Percentiles rank a stretch among this genome's conserved stretches.
Conservation (phyloP, 2,888 invertebrate genomes). For the Merodon equestris region DNA sequence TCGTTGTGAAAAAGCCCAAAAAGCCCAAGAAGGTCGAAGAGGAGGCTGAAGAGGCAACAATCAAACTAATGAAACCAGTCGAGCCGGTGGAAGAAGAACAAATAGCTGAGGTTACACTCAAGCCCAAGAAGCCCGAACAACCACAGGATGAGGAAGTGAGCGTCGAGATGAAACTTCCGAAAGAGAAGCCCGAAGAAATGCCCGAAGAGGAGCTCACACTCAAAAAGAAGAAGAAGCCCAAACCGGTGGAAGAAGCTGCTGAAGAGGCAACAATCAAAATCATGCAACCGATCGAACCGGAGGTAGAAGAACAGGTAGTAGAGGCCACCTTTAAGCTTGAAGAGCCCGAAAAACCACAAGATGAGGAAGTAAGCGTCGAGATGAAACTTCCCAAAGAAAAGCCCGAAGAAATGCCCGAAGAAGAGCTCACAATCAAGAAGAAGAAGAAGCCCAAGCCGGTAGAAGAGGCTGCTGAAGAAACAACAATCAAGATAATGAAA, state of each 20-base stretch:
- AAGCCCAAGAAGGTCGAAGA: constrained; percentile 73
- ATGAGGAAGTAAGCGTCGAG: constrained; percentile 76
- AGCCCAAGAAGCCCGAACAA: constrained; percentile 74
- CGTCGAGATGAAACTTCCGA: constrained; percentile 74
- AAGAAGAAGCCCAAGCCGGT: constrained; percentile 74
- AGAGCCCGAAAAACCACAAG: constrained; percentile 72
- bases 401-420: constrained; percentile 76
- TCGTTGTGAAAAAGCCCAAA: constrained; percentile 73
- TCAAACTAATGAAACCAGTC: constrained; percentile 74
- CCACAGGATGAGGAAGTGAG: constrained; percentile 76
- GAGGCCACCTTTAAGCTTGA: constrained; percentile 77
- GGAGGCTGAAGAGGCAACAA: constrained; percentile 72
- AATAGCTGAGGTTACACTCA: constrained; percentile 76
- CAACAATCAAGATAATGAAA: constrained; percentile 74
- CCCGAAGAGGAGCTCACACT: constrained; percentile 75
- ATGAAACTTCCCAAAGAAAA: constrained; percentile 74
- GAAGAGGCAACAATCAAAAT: constrained; percentile 74
- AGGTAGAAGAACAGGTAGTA: constrained; percentile 77
- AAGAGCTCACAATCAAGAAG: constrained; percentile 75
- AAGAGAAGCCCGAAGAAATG: constrained; percentile 75
- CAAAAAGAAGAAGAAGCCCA: constrained; percentile 76
- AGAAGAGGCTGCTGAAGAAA: constrained; percentile 74
- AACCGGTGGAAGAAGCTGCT: constrained; percentile 72
- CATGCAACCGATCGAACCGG: constrained; percentile 72
- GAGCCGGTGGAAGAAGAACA: constrained; percentile 77